Evolutionary conservation across 1,140 invertebrate species (phyloP), one percentile per base, ranked within the genome.

Genomic region (Drosophila pallidifrons): DNA sequence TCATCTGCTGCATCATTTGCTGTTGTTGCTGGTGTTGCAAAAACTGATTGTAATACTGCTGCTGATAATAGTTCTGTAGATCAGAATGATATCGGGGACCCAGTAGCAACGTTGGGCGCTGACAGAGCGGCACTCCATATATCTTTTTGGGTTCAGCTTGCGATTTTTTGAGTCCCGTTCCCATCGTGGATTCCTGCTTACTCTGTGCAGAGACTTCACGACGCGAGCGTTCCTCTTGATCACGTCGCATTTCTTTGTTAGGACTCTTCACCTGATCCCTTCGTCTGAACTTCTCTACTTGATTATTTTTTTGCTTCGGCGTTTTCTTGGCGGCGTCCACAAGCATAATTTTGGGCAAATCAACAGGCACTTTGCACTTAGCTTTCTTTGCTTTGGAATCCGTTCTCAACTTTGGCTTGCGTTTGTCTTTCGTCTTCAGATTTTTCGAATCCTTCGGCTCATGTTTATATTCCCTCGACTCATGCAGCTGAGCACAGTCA

Each of bases 81-180:
- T 41, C 65, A 25, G 45, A 7, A 2, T 70, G 11, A 10, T 20
- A n/a, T 5, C 45, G 58, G 3, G 63, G 32, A 13, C 55, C 68
- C 60, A 82, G 11, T 5, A 79, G 58, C 2, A 38, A 20, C 1
- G 76, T 77, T 10, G 80, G 76, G 0, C 52, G 52, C 5, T 5
- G 25, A 16, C 82, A 86, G 7, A 86, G 20, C 1, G 82, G 82
- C 5, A 86, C 61, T 0, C 47, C 43, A 13, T 20, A 74, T 0
- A 1, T 57, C 15, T 30, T 32, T 35, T 54, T 54, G 5, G 51
- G 20, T 25, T 25, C 20, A 25, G 20, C 20, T 25, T 25, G 20
- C 3, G 20, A 25, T 25, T 25, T 25, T 3, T 25, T 25, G 20
- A 25, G 20, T 3, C 20, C 3, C 20, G 20, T 25, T 32, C 32